These are phyloP conservation scores for Propithecus perrieri DNA, from an alignment of 2,797 vertebrate genomes.

Conservation along the genomic window DNA sequence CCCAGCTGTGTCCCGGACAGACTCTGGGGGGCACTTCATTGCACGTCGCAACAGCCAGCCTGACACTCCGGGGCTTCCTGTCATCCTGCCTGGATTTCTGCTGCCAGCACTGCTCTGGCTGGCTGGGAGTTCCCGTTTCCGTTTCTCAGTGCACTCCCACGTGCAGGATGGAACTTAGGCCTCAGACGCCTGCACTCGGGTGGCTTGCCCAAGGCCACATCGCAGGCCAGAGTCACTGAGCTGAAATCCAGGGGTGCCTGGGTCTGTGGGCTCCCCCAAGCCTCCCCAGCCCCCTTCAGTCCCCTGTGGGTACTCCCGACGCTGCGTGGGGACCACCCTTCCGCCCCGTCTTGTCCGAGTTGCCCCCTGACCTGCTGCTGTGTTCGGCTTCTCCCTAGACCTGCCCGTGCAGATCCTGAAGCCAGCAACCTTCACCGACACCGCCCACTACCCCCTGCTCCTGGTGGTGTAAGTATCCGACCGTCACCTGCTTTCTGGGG, in stretches of 20 bases:
- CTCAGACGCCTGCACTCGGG: neutral
- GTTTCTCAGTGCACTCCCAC: fast-evolving
- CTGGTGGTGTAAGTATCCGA: conserved; percentile 94
- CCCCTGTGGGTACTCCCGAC: fast-evolving
- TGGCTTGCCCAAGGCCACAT: neutral
- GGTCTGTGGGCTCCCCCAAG: fast-evolving
- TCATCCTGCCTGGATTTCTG: conserved; percentile 34
- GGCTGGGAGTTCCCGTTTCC: neutral
- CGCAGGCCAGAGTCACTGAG: neutral
- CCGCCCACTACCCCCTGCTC: conserved; percentile 93
- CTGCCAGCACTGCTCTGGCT: neutral
- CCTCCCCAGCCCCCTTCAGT: neutral
- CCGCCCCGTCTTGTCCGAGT: fast-evolving
- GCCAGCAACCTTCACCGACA: conserved; percentile 92
- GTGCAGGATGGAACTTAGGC: neutral
- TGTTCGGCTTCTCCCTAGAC: conserved; percentile 81
- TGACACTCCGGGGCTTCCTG: neutral
- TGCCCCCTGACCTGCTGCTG: neutral
- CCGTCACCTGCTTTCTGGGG: fast-evolving
- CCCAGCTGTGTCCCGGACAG: neutral
- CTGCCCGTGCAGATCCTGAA: conserved; percentile 95
- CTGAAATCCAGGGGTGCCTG: fast-evolving
- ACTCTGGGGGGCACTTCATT: conserved; percentile 72
- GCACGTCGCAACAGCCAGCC: conserved; percentile 49
- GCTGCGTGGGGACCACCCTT: fast-evolving